phyloP scores from a whole-genome alignment of 2,113 vertebrate species.

The Poicephalus gulielmi region DNA sequence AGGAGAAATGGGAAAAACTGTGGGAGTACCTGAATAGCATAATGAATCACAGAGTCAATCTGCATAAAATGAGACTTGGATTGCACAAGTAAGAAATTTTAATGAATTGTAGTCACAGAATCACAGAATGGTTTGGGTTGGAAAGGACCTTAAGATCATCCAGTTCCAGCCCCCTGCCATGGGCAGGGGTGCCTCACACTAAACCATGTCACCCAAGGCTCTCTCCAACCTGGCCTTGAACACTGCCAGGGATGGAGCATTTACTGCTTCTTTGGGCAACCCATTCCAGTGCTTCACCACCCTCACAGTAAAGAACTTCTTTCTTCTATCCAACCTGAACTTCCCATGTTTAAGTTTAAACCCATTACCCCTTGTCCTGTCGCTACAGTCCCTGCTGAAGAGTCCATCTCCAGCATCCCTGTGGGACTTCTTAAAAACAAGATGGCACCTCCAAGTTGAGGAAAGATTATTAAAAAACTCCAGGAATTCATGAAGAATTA shows the following conservation, averaged over 20 bases:
- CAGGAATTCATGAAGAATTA: background rate
- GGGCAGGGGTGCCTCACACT: background rate
- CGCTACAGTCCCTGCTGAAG: background rate
- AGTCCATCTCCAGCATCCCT: background rate
- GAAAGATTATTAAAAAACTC: background rate
- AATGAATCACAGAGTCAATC: background rate
- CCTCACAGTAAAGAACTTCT: background rate
- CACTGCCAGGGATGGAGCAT: background rate
- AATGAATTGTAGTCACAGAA: background rate
- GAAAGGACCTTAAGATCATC: background rate
- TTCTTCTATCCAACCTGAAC: background rate
- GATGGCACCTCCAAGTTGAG: background rate
- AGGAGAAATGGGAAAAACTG: background rate
- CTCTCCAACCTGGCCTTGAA: background rate
- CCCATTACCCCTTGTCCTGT: background rate
- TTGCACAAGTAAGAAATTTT: background rate
- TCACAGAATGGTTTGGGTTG: background rate
- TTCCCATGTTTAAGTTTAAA: background rate
- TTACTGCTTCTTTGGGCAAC: background rate
- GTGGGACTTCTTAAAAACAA: background rate
- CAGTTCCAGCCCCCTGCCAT: background rate
- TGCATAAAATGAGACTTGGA: background rate
- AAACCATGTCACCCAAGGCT: background rate
- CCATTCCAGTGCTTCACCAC: background rate
- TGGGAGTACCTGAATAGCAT: background rate